phyloP scores from a whole-genome alignment of 2,888 invertebrate species.

The Nephrocerus scutellatus region DNA sequence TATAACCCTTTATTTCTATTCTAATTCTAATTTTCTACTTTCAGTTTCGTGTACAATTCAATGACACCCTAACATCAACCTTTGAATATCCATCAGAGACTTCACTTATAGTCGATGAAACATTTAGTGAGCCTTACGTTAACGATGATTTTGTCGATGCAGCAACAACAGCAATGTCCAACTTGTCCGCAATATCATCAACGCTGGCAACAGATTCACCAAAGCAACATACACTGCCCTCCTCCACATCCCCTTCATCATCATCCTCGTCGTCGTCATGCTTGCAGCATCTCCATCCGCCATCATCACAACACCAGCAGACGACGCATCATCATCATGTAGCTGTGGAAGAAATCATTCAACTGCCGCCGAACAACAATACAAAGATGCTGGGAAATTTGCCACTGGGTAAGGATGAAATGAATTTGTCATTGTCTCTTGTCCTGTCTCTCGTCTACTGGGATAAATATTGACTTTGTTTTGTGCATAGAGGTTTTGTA shows the following conservation, averaged over 20 bases:
- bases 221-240: too few species aligned
- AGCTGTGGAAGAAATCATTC: conserved; percentile 43
- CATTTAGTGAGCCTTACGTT: conserved; percentile 27
- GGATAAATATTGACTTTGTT: too few species aligned
- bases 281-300: too few species aligned
- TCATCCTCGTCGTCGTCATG: too few species aligned
- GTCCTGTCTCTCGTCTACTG: too few species aligned
- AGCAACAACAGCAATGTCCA: conserved; percentile 1
- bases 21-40: conserved; percentile 39
- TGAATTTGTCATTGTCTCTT: conserved; percentile 12
- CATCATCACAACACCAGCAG: conserved; percentile 24
- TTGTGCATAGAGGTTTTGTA: too few species aligned
- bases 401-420: conserved; percentile 41
- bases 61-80: conserved; percentile 77
- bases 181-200: neutral
- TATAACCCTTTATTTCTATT: too few species aligned
- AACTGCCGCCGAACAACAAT: conserved; percentile 36
- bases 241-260: too few species aligned
- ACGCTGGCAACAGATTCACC: conserved; percentile 19
- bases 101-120: conserved; percentile 66
- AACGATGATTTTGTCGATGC: conserved; percentile 23
- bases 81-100: conserved; percentile 93
- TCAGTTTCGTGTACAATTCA: conserved; percentile 83
- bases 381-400: conserved; percentile 45
- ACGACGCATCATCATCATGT: conserved; percentile 38